Evolutionary conservation across 2,113 vertebrate species (phyloP), one percentile per base, ranked within the genome.

Genomic region (Cryptotis parvus): DNA sequence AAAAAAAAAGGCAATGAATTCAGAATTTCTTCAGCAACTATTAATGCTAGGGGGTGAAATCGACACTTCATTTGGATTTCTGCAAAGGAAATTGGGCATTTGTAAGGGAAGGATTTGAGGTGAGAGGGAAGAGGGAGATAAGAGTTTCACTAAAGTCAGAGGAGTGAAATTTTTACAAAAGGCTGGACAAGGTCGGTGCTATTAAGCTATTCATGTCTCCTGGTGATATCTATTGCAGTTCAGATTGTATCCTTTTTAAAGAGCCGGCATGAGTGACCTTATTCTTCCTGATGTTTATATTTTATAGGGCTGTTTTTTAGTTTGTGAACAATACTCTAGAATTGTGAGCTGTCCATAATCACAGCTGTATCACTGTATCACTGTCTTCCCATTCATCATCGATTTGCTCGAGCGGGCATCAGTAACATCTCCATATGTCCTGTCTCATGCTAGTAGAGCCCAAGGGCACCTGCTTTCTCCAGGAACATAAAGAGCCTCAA

Each of bases 301-400:
- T 66, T 88, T 65, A 77, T 79, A 74, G 15, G 14, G 65, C 70
- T 29, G 3, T 4, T 9, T 37, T 20, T 70, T 31, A 31, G 39
- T 45, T 89, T 61, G 61, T 89, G 68, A 85, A 84, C 89, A 45
- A 85, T 6, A 63, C 4, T 73, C 45, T 6, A 80, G 29, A 58
- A 9, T 41, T 52, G 9, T 49, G 78, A 61, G 75, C 68, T 10
- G 43, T 72, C 43, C 24, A 35, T 26, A 75, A 69, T 49, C 72
- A 84, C 61, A 75, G 55, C 12, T 10, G 1, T n/a, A n/a, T n/a
- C n/a, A n/a, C n/a, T n/a, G n/a, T n/a, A n/a, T n/a, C n/a, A n/a
- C n/a, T n/a, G n/a, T n/a, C n/a, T n/a, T n/a, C n/a, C n/a, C n/a
- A n/a, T n/a, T n/a, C n/a, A n/a, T n/a, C n/a, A n/a, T n/a, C n/a